These are phyloP conservation scores for Polyploca ridens DNA, from an alignment of 2,888 invertebrate species.

Conservation along the genomic window DNA sequence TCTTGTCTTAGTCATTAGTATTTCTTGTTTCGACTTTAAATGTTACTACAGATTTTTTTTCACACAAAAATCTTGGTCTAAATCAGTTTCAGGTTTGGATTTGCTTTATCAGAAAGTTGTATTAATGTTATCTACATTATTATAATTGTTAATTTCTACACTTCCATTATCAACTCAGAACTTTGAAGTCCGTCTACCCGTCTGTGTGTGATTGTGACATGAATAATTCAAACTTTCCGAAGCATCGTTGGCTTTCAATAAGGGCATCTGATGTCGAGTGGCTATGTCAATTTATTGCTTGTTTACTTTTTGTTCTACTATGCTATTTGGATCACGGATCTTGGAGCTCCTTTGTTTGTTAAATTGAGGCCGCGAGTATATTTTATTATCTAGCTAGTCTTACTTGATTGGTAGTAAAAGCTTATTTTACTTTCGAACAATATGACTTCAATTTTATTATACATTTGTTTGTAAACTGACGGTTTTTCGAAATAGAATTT, in stretches of 20 bases:
- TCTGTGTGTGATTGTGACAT: conserved; percentile 37
- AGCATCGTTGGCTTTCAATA: conserved; percentile 53
- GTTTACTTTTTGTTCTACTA: conserved; percentile 45
- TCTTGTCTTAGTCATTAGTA: too few relatives aligned
- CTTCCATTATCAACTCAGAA: conserved; percentile 4
- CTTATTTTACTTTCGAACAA: too few relatives aligned
- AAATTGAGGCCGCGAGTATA: not conserved
- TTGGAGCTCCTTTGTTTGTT: conserved; percentile 22
- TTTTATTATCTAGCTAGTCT: not conserved
- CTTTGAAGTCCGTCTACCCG: conserved; percentile 27
- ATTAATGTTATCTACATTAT: not conserved
- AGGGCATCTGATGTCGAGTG: conserved; percentile 42
- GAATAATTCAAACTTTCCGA: conserved; percentile 53
- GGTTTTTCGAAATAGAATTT: too few relatives aligned
- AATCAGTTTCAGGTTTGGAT: too few relatives aligned
- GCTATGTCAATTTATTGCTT: conserved; percentile 51
- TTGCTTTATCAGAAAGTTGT: not conserved
- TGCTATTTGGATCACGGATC: conserved; percentile 42
- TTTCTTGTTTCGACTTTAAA: too few relatives aligned
- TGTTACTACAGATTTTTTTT: too few relatives aligned
- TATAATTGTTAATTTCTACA: conserved; percentile 31
- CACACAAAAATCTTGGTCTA: too few relatives aligned
- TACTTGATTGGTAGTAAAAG: not conserved
- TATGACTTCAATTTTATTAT: too few relatives aligned
- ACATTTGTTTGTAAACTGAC: too few relatives aligned